Conservation (phyloP, 2,797 vertebrate species). For the Characodon lateralis region DNA sequence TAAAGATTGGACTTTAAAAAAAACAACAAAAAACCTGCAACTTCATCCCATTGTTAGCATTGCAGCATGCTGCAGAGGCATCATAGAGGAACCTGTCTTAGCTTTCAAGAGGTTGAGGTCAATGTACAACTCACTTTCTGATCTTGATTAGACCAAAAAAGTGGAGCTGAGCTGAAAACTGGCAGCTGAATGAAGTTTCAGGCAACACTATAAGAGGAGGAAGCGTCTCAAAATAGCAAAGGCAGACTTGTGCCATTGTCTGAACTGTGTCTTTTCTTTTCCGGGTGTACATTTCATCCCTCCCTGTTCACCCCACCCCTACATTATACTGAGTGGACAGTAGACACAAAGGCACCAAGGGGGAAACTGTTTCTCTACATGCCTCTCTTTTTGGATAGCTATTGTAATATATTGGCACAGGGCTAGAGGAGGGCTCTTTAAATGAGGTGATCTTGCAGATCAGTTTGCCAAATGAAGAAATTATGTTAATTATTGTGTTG, state of each 20-base stretch:
- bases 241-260: conserved; percentile 64
- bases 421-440: conserved; percentile 37
- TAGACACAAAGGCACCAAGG: conserved; percentile 74
- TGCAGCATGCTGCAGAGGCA: conserved; percentile 6
- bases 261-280: conserved; percentile 63
- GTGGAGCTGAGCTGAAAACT: conserved; percentile 8
- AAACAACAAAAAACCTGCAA: background rate
- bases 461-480: conserved; percentile 26
- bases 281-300: conserved; percentile 40
- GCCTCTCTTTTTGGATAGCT: conserved; percentile 9
- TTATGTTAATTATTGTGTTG: conserved; percentile 6
- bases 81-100: conserved; percentile 50
- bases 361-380: conserved; percentile 54
- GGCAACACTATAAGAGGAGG: conserved; percentile 50
- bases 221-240: conserved; percentile 70
- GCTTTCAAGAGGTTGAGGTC: conserved; percentile 20
- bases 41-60: conserved; percentile 12
- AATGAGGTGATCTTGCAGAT: conserved; percentile 18
- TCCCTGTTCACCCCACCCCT: conserved; percentile 48
- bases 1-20: conserved; percentile 5
- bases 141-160: conserved; percentile 40
- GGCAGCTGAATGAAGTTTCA: conserved; percentile 40
- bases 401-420: conserved; percentile 12
- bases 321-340: conserved; percentile 48
- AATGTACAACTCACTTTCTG: conserved; percentile 43